Evolutionary conservation across 2,113 vertebrate species (phyloP), one percentile per base, ranked within the genome.

Genomic region (Megalops atlanticus): DNA sequence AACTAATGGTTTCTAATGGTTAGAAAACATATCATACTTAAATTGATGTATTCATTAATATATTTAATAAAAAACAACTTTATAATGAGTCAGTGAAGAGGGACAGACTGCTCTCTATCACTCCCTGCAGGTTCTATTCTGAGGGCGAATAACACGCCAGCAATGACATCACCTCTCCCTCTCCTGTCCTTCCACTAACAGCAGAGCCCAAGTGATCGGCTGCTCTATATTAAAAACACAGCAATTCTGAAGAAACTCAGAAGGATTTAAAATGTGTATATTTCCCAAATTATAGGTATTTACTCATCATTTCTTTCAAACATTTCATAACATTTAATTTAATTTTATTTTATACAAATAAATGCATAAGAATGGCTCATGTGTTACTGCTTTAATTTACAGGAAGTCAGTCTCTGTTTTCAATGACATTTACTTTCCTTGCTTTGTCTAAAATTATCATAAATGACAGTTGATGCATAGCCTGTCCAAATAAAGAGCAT

Each of bases 91-190:
- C 58, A n/a, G 21, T 58, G n/a, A 31, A 64, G 10, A 64, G 5
- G 58, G n/a, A 24, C 10, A 8, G n/a, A 24, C 58, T 31, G 8
- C 58, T 64, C 58, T 64, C 58, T 64, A 64, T 27, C 8, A n/a
- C 58, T n/a, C 58, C 58, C 58, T 64, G 58, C 27, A 64, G 58
- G 58, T 31, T 64, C 24, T 27, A n/a, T 8, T 15, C 0, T 27
- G 58, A 27, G n/a, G 24, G n/a, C n/a, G 2, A 24, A 64, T 24
- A 64, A 54, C 16, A 54, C 24, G 49, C 18, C 49, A 54, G 31
- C n/a, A 64, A 64, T 64, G 58, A 64, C n/a, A 31, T 27, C 58
- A 64, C n/a, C n/a, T n/a, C n/a, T n/a, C n/a, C n/a, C n/a, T 64
- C 58, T 7, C n/a, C n/a, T 31, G 4, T 31, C 18, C 31, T n/a